Conservation (phyloP, 2,797 vertebrate species). For the Gymnocypris eckloni region DNA sequence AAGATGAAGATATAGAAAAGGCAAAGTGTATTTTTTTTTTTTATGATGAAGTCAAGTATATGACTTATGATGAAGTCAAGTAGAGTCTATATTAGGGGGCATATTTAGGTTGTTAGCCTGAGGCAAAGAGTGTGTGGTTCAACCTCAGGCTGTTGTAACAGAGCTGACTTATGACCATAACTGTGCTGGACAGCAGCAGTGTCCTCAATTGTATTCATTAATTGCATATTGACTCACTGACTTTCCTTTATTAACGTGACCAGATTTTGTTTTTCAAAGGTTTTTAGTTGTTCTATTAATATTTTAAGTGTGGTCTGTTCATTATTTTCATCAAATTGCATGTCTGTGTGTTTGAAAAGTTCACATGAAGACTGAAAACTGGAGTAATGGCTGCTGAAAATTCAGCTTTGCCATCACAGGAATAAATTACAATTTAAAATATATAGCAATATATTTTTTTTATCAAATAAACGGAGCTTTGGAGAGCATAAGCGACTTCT, state of each 20-base stretch:
- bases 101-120: conserved; percentile 51
- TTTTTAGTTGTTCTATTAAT: neutral
- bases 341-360: neutral
- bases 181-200: conserved; percentile 71
- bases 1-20: too few relatives aligned
- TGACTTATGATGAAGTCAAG: too few relatives aligned
- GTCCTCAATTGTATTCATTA: conserved; percentile 77
- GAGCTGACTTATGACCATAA: conserved; percentile 46
- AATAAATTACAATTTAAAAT: neutral
- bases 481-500: neutral
- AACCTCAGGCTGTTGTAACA: conserved; percentile 49
- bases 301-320: neutral
- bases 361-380: neutral
- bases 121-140: conserved; percentile 44
- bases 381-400: neutral
- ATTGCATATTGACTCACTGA: conserved; percentile 77
- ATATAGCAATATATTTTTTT: neutral
- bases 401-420: neutral
- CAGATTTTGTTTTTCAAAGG: neutral
- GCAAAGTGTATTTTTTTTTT: too few relatives aligned
- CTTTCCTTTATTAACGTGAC: neutral
- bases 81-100: conserved; percentile 58
- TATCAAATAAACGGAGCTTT: neutral
- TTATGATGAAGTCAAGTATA: too few relatives aligned
- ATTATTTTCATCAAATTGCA: neutral